Conservation (phyloP, 2,113 vertebrate species). For the Anser brachyrhynchus region DNA sequence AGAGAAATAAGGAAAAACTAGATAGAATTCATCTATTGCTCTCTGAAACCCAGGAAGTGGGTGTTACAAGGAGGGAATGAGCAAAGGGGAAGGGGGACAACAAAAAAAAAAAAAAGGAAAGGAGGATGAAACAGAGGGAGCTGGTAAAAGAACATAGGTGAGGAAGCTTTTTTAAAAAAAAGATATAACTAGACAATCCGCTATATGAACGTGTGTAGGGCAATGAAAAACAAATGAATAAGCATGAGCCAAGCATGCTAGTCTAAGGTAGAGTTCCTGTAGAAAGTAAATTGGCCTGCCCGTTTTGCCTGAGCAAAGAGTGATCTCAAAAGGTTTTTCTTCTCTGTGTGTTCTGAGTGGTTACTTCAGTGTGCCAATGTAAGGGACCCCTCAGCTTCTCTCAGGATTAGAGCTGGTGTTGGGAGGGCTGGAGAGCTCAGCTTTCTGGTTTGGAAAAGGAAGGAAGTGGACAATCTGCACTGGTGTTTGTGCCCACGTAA, state of each 20-base stretch:
- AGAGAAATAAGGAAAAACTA: background rate
- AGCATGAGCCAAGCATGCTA: background rate
- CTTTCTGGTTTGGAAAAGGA: constrained; percentile 48
- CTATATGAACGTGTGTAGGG: background rate
- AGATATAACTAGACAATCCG: no score
- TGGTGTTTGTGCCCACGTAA: constrained; percentile 24
- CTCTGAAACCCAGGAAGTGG: background rate
- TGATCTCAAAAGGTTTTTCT: background rate
- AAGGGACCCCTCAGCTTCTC: constrained; percentile 20
- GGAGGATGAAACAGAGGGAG: background rate
- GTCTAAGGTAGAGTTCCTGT: background rate
- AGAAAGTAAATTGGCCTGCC: background rate
- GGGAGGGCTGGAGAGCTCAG: background rate
- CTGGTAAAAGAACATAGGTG: background rate
- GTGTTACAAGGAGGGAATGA: background rate
- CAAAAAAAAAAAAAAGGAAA: background rate
- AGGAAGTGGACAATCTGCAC: constrained; percentile 41
- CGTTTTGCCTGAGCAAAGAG: background rate
- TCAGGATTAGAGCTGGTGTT: background rate
- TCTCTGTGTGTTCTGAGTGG: constrained; percentile 22
- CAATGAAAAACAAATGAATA: background rate
- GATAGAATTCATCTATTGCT: background rate
- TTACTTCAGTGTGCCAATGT: constrained; percentile 28
- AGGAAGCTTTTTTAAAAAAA: background rate
- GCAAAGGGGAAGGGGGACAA: background rate